Evolutionary conservation across 2,888 invertebrate species (phyloP), one percentile per base, ranked within the genome.

Genomic region (Prenolepis imparis): DNA sequence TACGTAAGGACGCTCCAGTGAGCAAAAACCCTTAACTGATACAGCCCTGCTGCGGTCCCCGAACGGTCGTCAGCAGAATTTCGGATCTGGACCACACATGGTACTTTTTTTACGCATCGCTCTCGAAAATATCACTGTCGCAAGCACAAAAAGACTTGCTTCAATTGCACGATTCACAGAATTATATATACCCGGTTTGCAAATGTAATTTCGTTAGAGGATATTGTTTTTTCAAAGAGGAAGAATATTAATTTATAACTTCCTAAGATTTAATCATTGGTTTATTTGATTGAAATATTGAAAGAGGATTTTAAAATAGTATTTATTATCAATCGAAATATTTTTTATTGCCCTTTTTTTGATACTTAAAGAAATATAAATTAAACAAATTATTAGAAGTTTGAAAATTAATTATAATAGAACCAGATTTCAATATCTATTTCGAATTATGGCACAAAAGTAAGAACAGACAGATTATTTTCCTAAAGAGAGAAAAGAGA

Each of bases 21-120:
- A 93, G 83, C 93, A 93, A 91, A 91, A 89, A 92, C 92, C 94
- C 92, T 93, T 90, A 91, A 91, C 92, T 90, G 91, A 91, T 91
- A 91, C 90, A 86, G 82, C 82, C 86, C 86, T 84, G 85, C 78
- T 80, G 84, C 82, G 80, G 90, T 93, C 94, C 94, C 93, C 84
- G 89, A 92, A 90, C 92, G 93, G 91, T 93, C 93, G 94, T 94
- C 94, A 94, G 93, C 93, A 92, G 88, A 94, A 94, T 94, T 94
- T 92, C 91, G 88, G 90, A 91, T 92, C 91, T 91, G 90, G 89
- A 91, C 91, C 92, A 93, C 93, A 93, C 92, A 92, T 93, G 92
- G 84, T 89, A 82, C 89, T 88, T 52, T 52, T 52, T 52, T n/a
- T 84, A 70, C 72, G 84, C 68, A 44, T 61, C 52, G 73, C 68